Base-by-base conservation (phyloP, 2,888 invertebrate species). In the Zaprionus lineosus region DNA sequence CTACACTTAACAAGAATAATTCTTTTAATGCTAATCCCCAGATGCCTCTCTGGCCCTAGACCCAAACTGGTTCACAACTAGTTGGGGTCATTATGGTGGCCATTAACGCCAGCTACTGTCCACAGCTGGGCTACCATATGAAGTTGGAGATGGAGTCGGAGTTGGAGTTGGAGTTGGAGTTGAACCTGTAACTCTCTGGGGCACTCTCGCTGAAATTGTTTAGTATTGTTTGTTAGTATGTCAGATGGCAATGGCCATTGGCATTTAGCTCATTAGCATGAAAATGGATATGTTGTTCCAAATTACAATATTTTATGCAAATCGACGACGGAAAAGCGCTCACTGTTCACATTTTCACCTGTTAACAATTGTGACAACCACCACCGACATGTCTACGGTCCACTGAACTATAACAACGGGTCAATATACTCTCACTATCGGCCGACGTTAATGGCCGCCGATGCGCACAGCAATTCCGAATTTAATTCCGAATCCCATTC, bases 1-100 rank as follows among this genome's bases (percentile, higher is more conserved):
- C 62, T 59, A 76, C 50, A 70, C 56, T 71, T 62, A 67, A 63
- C 74, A 48, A 84, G 78, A 78, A 78, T 84, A 65, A 67, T 78
- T 78, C 82, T 84, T 63, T 33, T 39, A 4, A 7, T 31, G 7
- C n/a, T 24, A 8, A 2, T 12, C 28, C 28, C 11, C 28, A 28
- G 41, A 24, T 12, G 12, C 3, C 28, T 31, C 11, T 16, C 11
- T 26, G 18, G 3, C n/a, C 24, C 2, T 6, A 40, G 19, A 57
- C 24, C 34, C 29, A 73, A 69, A 77, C 81, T 63, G 84, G 84
- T 63, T 75, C 65, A 58, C 51, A 59, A 28, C 60, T 26, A 44
- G 46, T 31, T 43, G 56, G 43, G 33, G 40, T 57, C 48, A 65
- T 65, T 46, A 56, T 29, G 43, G 31, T 24, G 55, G 36, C 12